Base-by-base conservation (phyloP, 2,888 invertebrate species). In the Spisula subtruncata region DNA sequence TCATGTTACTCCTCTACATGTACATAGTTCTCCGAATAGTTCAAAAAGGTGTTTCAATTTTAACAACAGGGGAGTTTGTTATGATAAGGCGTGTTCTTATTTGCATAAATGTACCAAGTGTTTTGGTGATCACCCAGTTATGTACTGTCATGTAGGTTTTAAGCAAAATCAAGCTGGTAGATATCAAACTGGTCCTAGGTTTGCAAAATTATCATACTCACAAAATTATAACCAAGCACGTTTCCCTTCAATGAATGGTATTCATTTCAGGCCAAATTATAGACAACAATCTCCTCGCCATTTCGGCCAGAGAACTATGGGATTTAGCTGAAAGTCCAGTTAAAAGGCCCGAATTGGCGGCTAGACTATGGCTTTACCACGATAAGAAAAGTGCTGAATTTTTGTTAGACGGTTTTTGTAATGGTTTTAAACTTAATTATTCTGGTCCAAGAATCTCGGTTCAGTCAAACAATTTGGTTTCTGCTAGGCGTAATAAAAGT, bases 121-220 rank as follows among this genome's bases (percentile, higher is more conserved):
- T 48, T 32, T 32, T 79, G 81, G 46, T n/a, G 25, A 14, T 20
- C n/a, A 48, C n/a, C 81, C 20, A 5, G 25, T 25, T 25, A 25
- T 46, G 5, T 25, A 46, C 14, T 54, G 51, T 81, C 51, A 25
- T n/a, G 10, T 81, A 10, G 14, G 6, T n/a, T 8, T 10, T 18
- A 16, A 81, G 14, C 20, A 20, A n/a, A 54, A 82, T 12, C 6
- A 32, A 14, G 6, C 41, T 41, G 41, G 4, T 41, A 41, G 41
- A 41, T 5, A 41, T 41, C 41, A 41, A 41, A 41, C 41, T 5
- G 32, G 32, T 54, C 20, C 14, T 54, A 4, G 60, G 4, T 80
- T 80, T 60, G 81, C 54, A 84, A 88, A 86, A 18, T 48, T 86
- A 35, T 81, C 81, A 12, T 56, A 86, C 12, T 81, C 81, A 48